These are phyloP conservation scores for Chitala chitala DNA, from an alignment of 2,113 vertebrate genomes.

Conservation along the genomic window DNA sequence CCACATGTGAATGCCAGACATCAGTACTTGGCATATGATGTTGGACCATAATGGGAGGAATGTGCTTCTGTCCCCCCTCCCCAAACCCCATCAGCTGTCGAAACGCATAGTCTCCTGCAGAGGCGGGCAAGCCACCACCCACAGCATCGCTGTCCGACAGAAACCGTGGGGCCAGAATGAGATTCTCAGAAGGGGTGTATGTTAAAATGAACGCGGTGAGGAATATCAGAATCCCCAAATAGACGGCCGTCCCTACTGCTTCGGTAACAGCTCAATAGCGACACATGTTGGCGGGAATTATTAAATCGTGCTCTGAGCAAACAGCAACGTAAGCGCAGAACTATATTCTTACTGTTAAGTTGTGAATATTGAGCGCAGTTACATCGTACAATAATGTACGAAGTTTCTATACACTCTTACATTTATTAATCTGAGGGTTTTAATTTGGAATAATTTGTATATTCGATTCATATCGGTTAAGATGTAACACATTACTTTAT, in stretches of 20 bases:
- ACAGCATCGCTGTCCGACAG: neutral
- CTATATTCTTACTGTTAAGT: too few species aligned
- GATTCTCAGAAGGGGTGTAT: neutral
- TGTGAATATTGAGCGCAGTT: too few species aligned
- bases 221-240: neutral
- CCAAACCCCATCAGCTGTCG: neutral
- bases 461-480: too few species aligned
- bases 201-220: constrained; percentile 2
- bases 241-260: neutral
- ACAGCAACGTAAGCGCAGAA: too few species aligned
- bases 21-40: neutral
- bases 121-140: neutral
- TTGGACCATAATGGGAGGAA: neutral
- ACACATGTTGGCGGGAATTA: neutral
- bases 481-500: too few species aligned
- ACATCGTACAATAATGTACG: too few species aligned
- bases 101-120: neutral
- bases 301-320: neutral
- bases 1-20: neutral
- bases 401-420: too few species aligned
- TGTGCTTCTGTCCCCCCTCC: neutral
- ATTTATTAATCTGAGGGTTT: too few species aligned
- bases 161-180: neutral
- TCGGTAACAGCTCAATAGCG: neutral
- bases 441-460: too few species aligned